These are phyloP conservation scores for Sinotaia quadrata DNA, from an alignment of 2,888 invertebrate species.

Conservation along the genomic window DNA sequence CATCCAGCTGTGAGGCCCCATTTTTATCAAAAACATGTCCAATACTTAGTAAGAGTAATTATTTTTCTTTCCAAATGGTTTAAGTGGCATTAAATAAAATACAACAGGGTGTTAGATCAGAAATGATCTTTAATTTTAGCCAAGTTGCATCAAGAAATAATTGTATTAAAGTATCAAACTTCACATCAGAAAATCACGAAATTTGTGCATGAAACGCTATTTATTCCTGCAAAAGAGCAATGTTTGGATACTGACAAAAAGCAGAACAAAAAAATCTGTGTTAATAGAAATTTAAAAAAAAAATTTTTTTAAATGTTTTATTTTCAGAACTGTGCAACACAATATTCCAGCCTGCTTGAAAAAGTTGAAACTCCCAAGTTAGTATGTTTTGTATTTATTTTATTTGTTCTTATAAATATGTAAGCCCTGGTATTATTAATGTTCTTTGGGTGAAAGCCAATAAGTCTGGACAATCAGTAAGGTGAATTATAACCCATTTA, in stretches of 20 bases:
- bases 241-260: too few relatives aligned
- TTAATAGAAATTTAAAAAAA: neutral
- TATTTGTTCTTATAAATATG: too few relatives aligned
- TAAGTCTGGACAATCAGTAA: too few relatives aligned
- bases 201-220: neutral
- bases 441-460: too few relatives aligned
- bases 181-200: neutral
- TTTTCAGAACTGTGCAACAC: constrained; percentile 86
- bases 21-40: neutral
- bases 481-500: too few relatives aligned
- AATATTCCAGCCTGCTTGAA: constrained; percentile 86
- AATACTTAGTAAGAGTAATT: neutral
- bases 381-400: too few relatives aligned
- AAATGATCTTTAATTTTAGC: neutral
- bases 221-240: neutral
- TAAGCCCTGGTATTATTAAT: too few relatives aligned
- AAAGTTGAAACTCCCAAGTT: constrained; percentile 86
- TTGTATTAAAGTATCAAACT: neutral
- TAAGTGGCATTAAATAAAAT: neutral
- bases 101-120: neutral
- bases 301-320: neutral
- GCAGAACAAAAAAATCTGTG: neutral
- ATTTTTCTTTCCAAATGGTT: neutral
- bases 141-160: neutral
- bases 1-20: neutral